phyloP scores from a whole-genome alignment of 2,113 vertebrate species.

The Jaculus jaculus region DNA sequence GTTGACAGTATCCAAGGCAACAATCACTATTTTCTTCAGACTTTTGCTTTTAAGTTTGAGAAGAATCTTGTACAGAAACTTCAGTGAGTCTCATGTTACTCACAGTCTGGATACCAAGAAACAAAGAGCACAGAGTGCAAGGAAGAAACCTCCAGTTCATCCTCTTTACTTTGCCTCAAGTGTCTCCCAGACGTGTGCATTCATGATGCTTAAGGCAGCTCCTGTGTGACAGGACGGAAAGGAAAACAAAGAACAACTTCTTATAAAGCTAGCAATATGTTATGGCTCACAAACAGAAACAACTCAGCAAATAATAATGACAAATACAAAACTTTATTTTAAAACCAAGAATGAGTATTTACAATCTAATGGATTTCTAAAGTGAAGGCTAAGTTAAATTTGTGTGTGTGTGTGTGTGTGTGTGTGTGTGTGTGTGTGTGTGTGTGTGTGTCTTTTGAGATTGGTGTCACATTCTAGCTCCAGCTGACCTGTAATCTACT shows the following conservation, averaged over 20 bases:
- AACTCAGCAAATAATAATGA: neutral
- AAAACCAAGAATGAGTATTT: neutral
- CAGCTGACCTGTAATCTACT: too few relatives aligned
- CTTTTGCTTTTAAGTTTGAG: constrained; percentile 3
- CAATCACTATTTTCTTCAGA: neutral
- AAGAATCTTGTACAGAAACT: constrained; percentile 2
- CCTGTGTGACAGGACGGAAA: neutral
- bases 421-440: too few relatives aligned
- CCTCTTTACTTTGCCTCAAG: neutral
- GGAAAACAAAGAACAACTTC: neutral
- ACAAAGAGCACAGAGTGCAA: neutral
- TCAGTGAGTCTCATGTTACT: neutral
- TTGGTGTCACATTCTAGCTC: too few relatives aligned
- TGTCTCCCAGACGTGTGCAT: neutral
- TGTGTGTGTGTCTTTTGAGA: too few relatives aligned
- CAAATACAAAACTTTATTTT: constrained; percentile 15
- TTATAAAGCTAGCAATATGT: neutral
- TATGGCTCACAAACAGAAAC: neutral
- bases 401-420: too few relatives aligned
- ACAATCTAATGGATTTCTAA: constrained; percentile 9
- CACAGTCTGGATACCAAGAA: neutral
- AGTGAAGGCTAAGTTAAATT: neutral
- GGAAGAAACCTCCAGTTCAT: neutral
- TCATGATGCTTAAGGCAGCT: neutral
- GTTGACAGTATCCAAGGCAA: neutral